Evolutionary conservation across 2,888 invertebrate genomes (phyloP).

Genomic region (Macrophya alboannulata): DNA sequence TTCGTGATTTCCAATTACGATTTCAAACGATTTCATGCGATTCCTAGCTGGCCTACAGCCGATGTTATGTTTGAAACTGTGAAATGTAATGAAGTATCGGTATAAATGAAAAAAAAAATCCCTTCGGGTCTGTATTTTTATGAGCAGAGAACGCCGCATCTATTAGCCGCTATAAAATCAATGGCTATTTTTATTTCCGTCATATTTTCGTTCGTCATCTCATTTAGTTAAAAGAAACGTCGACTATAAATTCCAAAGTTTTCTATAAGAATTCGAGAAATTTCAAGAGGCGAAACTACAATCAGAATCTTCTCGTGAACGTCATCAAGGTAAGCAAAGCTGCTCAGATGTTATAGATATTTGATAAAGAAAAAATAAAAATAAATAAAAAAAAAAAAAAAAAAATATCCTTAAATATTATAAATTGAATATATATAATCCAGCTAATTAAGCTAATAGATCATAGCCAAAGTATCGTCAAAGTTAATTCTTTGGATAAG

Average conservation of each 20-base stretch:
- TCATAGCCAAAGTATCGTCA: background rate
- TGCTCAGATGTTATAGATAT: slow-evolving; percentile 41
- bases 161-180: slow-evolving; percentile 22
- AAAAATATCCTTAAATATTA: slow-evolving; percentile 22
- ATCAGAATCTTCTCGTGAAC: slow-evolving; percentile 50
- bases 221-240: background rate
- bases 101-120: too few relatives aligned
- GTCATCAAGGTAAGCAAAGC: slow-evolving; percentile 48
- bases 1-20: background rate
- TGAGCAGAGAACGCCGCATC: slow-evolving; percentile 21
- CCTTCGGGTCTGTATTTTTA: background rate
- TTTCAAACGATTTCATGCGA: background rate
- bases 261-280: slow-evolving; percentile 34
- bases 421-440: slow-evolving; percentile 2
- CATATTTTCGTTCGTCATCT: background rate
- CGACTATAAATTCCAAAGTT: slow-evolving; percentile 19
- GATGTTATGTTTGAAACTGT: background rate
- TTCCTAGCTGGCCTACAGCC: background rate
- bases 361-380: background rate
- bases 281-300: slow-evolving; percentile 55
- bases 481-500: background rate
- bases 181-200: background rate
- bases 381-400: too few relatives aligned
- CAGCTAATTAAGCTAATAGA: background rate
- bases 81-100: background rate